Evolutionary conservation across 2,797 vertebrate genomes (phyloP).

Genomic region (Acestrorhynchus altus): DNA sequence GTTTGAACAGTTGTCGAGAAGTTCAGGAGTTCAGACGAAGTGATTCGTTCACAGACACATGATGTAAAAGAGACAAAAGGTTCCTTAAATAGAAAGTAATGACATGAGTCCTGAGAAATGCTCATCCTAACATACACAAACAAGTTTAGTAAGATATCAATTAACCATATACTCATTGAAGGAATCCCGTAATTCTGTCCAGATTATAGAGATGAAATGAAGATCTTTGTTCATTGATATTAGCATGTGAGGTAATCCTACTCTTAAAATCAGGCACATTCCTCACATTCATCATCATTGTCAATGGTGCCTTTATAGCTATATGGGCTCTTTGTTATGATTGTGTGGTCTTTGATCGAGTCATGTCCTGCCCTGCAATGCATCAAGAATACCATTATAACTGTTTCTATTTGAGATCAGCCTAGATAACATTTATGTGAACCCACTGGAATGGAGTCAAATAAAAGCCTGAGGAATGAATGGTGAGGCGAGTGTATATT

Average conservation of each 20-base stretch:
- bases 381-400: background rate
- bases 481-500: conserved; percentile 17
- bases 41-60: background rate
- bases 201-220: background rate
- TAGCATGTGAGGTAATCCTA: background rate
- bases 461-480: conserved; percentile 28
- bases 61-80: too few relatives aligned
- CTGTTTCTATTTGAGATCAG: background rate
- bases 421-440: conserved; percentile 14
- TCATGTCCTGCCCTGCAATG: conserved; percentile 9
- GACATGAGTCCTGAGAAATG: background rate
- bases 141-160: conserved; percentile 1
- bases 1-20: background rate
- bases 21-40: background rate
- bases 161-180: conserved; percentile 12
- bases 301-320: background rate
- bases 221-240: background rate
- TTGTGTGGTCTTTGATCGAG: conserved; percentile 1
- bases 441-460: conserved; percentile 12
- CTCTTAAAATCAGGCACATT: background rate
- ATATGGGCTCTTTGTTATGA: conserved; percentile 1
- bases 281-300: background rate
- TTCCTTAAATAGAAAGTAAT: background rate
- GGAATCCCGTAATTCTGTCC: background rate
- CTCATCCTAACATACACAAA: background rate